Evolutionary conservation across 2,113 vertebrate genomes (phyloP).

Genomic region (Psittacula cyanocephala): DNA sequence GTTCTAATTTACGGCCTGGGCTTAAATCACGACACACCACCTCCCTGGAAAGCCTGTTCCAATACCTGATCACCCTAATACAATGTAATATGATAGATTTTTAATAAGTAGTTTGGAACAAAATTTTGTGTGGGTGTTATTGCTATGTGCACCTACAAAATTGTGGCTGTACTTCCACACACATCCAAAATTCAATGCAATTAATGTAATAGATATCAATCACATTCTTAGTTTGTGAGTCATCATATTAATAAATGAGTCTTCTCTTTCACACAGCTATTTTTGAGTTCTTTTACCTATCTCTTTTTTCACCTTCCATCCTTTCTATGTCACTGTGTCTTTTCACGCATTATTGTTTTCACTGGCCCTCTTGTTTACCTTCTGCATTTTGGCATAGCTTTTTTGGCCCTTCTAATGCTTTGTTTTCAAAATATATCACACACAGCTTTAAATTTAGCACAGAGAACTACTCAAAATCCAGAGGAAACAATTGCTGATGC

Average conservation of each 20-base stretch:
- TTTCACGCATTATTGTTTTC: not conserved
- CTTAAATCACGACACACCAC: too few relatives aligned
- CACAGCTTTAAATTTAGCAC: not conserved
- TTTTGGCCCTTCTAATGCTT: not conserved
- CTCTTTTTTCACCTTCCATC: not conserved
- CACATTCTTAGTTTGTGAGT: slow-evolving; percentile 4
- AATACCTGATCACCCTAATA: not conserved
- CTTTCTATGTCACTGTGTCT: not conserved
- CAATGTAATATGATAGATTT: not conserved
- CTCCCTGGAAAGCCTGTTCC: not conserved
- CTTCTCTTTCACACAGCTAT: not conserved
- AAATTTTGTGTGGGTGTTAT: not conserved
- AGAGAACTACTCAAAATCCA: not conserved
- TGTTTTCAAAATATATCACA: not conserved
- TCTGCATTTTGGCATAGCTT: not conserved
- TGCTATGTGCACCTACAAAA: not conserved
- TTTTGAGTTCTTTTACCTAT: not conserved
- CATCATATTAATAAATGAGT: not conserved
- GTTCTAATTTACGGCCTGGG: too few relatives aligned
- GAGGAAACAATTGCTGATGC: not conserved
- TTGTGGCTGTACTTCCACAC: not conserved
- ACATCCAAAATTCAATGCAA: not conserved
- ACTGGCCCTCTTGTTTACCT: not conserved
- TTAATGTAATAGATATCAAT: not conserved
- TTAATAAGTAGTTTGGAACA: not conserved